Base-by-base conservation (phyloP, 1,140 invertebrate species). In the Bombus difficillimus region DNA sequence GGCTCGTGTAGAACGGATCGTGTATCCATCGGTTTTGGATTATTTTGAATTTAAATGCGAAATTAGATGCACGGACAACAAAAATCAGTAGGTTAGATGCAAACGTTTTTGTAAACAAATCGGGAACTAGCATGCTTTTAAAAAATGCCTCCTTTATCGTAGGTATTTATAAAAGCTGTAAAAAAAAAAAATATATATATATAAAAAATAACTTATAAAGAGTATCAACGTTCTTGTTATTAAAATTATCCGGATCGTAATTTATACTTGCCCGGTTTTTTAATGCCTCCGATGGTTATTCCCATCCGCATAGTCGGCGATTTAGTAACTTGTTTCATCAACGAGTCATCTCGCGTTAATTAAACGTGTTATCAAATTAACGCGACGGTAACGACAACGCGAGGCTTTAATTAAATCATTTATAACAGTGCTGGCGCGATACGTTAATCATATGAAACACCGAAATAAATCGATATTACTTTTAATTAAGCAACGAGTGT, bases 301-400 rank as follows among this genome's bases (percentile, higher is more conserved):
- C 68, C 79, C 79, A n/a, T 71, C 28, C 81, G 47, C 34, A 62
- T 62, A 53, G 69, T 37, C 28, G 41, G 32, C 77, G 76, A 53
- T 80, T 82, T 89, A 69, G 43, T 72, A 75, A 86, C 57, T 79
- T 86, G 81, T 86, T 81, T 39, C 64, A 73, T 82, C 85, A 28
- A 72, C 79, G 76, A 83, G 74, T 82, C 83, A 79, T 89, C 64
- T 69, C 75, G 22, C 84, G 79, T 90, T 90, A 89, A 90, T 90
- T 89, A 89, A 89, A 90, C 81, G 88, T 82, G 88, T 87, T 89
- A 90, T 89, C 85, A 85, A 90, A 90, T 90, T 87, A 87, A 89
- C 78, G 78, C 68, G 53, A 75, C 74, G 88, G 83, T 79, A 89
- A 89, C 85, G 73, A 89, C 83, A 76, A 90, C 59, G 80, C 59